phyloP scores from a whole-genome alignment of 2,797 vertebrate genomes.

The Anniella stebbinsi region DNA sequence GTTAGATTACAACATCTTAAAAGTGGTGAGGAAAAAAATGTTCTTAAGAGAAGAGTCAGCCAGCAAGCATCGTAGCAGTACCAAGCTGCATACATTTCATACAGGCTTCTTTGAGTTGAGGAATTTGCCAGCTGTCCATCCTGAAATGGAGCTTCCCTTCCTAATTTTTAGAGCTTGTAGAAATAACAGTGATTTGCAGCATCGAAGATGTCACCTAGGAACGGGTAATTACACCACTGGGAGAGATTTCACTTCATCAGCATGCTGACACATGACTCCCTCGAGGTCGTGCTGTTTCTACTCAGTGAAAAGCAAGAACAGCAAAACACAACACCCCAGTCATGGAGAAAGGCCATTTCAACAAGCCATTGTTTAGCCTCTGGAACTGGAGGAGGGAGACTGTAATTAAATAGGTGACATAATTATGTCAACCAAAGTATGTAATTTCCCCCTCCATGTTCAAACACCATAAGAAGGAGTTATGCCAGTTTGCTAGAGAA shows the following conservation, averaged over 20 bases:
- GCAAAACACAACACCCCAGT: background rate
- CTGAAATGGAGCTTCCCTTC: background rate
- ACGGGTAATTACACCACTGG: constrained; percentile 1
- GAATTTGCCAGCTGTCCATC: background rate
- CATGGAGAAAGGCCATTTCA: background rate
- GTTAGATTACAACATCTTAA: too few species aligned
- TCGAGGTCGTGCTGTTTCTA: background rate
- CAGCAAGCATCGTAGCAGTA: too few species aligned
- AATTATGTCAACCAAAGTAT: background rate
- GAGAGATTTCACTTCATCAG: background rate
- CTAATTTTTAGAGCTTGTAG: background rate
- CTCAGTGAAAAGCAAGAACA: background rate
- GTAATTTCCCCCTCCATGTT: too few species aligned
- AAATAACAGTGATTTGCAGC: constrained; percentile 7
- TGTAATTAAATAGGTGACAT: background rate
- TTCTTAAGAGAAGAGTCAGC: background rate
- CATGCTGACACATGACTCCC: background rate
- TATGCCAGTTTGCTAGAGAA: background rate
- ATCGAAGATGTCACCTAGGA: background rate
- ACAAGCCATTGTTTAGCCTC: background rate
- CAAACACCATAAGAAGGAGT: background rate
- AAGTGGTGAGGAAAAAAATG: too few species aligned
- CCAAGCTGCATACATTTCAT: background rate
- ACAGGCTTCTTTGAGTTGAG: background rate
- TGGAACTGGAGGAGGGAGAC: background rate